Evolutionary conservation across 2,113 vertebrate genomes (phyloP), one percentile per base, ranked within the genome.

Genomic region (Peromyscus maniculatus): DNA sequence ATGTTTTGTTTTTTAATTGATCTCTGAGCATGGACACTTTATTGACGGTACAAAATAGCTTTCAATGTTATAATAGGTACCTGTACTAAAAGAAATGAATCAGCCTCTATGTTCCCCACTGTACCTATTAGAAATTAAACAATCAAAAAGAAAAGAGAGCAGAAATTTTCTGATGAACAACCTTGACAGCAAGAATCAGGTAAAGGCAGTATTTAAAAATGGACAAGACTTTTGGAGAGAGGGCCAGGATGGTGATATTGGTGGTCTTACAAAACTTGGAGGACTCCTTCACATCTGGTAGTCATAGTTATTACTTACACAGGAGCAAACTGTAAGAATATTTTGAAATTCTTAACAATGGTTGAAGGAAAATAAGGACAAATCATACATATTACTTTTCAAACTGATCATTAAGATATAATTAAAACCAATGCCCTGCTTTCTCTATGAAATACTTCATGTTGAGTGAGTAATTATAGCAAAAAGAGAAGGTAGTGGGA

Each of bases 71-170:
- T 24, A 12, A 15, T 7, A 46, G 39, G 46, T 66, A 21, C 39
- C 21, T 49, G 39, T 36, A 0, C 3, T 75, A 28, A 26, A 91
- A 96, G 1, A n/a, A 93, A 91, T 36, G 55, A 43, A 87, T 69
- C 0, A 57, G 0, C 6, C n/a, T 31, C 59, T 24, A 6, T 43
- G 24, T 7, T 39, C 1, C 1, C 21, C 22, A 84, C 1, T 22
- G 11, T 77, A 1, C 31, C n/a, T 82, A 62, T 80, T 90, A 59
- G 21, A 87, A 43, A 7, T 71, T 26, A 82, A 95, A 49, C 5
- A 69, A 24, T 0, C 6, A 89, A 55, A 28, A 33, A 21, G 11
- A 86, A 89, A 52, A 7, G 3, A 86, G 15, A 64, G 46, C 5
- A 77, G 16, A 67, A 1, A 52, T 67, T 93, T 88, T 75, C 7